Evolutionary conservation across 2,113 vertebrate species (phyloP).

Genomic region (Cyprinus carpio): DNA sequence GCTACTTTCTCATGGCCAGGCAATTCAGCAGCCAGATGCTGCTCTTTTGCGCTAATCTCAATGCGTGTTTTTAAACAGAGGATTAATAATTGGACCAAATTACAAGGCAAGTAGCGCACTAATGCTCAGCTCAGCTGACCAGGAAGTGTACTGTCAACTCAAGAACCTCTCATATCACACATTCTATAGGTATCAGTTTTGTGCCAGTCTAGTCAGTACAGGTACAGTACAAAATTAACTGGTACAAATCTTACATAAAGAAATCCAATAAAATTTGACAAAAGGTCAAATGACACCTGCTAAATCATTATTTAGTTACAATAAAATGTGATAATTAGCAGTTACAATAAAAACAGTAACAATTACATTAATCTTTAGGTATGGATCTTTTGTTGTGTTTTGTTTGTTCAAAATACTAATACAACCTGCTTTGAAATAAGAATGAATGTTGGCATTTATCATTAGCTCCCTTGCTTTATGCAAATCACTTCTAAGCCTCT

Average conservation of each 20-base stretch:
- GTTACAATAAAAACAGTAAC: too few relatives aligned
- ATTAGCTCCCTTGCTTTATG: slow-evolving; percentile 44
- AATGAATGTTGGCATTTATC: slow-evolving; percentile 1
- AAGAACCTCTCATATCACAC: slow-evolving; percentile 41
- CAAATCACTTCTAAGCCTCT: slow-evolving; percentile 36
- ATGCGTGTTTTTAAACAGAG: slow-evolving; percentile 34
- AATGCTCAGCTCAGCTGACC: slow-evolving; percentile 36
- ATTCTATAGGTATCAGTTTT: slow-evolving; percentile 30
- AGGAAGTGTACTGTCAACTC: slow-evolving; percentile 42
- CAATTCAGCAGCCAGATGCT: slow-evolving; percentile 38
- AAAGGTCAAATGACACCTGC: neutral
- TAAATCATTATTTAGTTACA: neutral
- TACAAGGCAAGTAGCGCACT: slow-evolving; percentile 47
- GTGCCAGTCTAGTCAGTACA: slow-evolving; percentile 24
- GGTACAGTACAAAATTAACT: neutral
- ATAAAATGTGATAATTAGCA: neutral
- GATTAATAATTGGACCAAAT: slow-evolving; percentile 38
- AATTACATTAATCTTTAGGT: too few relatives aligned
- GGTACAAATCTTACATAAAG: neutral
- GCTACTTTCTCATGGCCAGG: slow-evolving; percentile 41
- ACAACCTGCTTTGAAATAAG: too few relatives aligned
- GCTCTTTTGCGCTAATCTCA: slow-evolving; percentile 31
- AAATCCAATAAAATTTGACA: neutral
- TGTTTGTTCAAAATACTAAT: too few relatives aligned
- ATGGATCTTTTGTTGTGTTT: too few relatives aligned